Conservation (phyloP, 2,797 vertebrate genomes). For the Notamacropus eugenii region DNA sequence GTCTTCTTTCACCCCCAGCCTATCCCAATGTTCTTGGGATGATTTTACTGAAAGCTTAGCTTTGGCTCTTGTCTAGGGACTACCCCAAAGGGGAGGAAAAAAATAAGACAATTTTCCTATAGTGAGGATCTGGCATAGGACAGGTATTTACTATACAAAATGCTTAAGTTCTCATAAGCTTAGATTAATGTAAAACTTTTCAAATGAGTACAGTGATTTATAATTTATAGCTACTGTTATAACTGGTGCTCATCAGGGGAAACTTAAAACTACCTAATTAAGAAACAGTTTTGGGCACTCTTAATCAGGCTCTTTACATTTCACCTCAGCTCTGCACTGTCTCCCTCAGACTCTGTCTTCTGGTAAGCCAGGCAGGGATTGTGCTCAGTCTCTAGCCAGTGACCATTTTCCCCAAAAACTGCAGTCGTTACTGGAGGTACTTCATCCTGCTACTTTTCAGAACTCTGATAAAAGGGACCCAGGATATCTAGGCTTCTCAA, state of each 20-base stretch:
- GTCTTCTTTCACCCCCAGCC: neutral
- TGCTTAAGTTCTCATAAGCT: neutral
- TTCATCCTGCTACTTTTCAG: neutral
- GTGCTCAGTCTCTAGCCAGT: neutral
- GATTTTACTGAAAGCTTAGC: neutral
- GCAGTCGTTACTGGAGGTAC: neutral
- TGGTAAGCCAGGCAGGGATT: neutral
- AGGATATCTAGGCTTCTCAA: neutral
- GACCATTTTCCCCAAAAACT: neutral
- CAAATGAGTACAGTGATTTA: neutral
- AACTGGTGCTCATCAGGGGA: neutral
- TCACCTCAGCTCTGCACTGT: neutral
- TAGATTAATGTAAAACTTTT: neutral
- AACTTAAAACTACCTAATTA: neutral
- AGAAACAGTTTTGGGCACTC: neutral
- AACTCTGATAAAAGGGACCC: neutral
- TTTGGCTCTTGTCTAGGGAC: neutral
- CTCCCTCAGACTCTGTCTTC: neutral
- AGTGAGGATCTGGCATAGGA: neutral
- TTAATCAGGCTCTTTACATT: neutral
- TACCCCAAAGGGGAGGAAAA: neutral
- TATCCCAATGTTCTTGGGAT: neutral
- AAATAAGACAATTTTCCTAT: neutral
- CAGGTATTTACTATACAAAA: neutral
- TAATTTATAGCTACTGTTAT: neutral